Evolutionary conservation across 2,113 vertebrate genomes (phyloP).

Genomic region (Circaetus gallicus): DNA sequence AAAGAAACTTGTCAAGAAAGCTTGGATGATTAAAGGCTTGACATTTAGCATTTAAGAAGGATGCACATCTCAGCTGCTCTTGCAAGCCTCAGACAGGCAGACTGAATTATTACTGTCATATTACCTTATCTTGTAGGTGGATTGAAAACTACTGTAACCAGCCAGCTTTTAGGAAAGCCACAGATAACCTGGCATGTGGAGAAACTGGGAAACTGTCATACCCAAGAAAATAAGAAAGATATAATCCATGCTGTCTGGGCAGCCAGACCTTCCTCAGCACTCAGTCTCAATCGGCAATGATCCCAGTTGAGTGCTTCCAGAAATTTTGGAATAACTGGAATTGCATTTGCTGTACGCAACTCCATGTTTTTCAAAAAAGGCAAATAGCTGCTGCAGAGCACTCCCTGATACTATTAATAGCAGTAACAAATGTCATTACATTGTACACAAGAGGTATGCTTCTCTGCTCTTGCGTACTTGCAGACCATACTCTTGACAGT

Average conservation of each 20-base stretch:
- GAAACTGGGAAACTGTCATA: neutral
- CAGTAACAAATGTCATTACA: neutral
- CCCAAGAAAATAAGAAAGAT: neutral
- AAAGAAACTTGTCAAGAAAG: neutral
- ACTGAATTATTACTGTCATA: neutral
- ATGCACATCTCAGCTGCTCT: neutral
- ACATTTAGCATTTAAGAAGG: neutral
- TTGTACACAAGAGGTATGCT: neutral
- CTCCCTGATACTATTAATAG: neutral
- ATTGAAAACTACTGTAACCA: neutral
- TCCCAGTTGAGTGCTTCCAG: neutral
- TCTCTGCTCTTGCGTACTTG: neutral
- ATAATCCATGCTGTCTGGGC: neutral
- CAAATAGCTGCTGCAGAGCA: neutral
- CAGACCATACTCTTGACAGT: neutral
- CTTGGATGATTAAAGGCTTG: neutral
- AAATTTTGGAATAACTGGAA: neutral
- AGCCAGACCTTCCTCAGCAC: neutral
- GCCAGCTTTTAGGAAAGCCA: neutral
- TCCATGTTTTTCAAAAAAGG: neutral
- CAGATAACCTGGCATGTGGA: neutral
- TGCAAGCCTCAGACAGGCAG: neutral
- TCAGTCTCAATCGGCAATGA: fast-evolving
- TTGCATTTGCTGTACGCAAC: neutral
- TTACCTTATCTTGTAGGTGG: neutral